Percentiles rank a stretch among this genome's conserved stretches.
Evolutionary conservation across 2,113 vertebrate genomes (phyloP).

Genomic region (Percina caprodes): DNA sequence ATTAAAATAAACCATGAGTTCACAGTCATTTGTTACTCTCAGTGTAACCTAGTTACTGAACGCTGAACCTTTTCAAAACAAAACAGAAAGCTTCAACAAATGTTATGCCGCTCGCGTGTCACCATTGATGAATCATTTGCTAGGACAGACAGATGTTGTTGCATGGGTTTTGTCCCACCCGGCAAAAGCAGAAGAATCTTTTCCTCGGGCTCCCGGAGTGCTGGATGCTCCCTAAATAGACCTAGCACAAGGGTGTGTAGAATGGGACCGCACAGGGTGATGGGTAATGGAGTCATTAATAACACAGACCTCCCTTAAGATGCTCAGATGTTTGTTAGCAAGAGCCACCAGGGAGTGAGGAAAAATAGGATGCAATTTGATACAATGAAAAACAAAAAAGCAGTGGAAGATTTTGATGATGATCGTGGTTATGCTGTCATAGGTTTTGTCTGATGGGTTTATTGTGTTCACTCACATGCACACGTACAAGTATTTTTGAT

Average conservation of each 20-base stretch:
- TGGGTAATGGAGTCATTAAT: slow-evolving; percentile 87
- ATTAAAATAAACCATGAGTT: slow-evolving; percentile 30
- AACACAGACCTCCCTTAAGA: slow-evolving; percentile 84
- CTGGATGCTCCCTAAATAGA: slow-evolving; percentile 82
- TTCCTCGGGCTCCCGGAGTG: slow-evolving; percentile 72
- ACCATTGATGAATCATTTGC: slow-evolving; percentile 77
- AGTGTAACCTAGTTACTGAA: slow-evolving; percentile 52
- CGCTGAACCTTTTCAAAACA: slow-evolving; percentile 54
- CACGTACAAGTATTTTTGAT: slow-evolving; percentile 4
- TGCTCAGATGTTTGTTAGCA: slow-evolving; percentile 83
- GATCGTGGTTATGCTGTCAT: slow-evolving; percentile 67
- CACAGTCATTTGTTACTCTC: slow-evolving; percentile 30
- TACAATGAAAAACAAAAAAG: slow-evolving; percentile 58
- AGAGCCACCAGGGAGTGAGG: slow-evolving; percentile 72
- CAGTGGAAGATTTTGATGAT: slow-evolving; percentile 70
- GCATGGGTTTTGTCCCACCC: slow-evolving; percentile 71
- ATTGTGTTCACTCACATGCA: slow-evolving; percentile 38
- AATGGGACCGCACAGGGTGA: slow-evolving; percentile 84
- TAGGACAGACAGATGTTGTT: slow-evolving; percentile 80
- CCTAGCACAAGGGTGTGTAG: slow-evolving; percentile 77
- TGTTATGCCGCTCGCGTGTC: slow-evolving; percentile 64
- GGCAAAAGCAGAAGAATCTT: slow-evolving; percentile 74
- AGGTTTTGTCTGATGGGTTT: slow-evolving; percentile 68
- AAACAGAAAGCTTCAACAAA: slow-evolving; percentile 64
- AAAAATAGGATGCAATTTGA: slow-evolving; percentile 80